Evolutionary conservation across 2,888 invertebrate species (phyloP), one percentile per base, ranked within the genome.

Genomic region (Caenorhabditis zanzibari): DNA sequence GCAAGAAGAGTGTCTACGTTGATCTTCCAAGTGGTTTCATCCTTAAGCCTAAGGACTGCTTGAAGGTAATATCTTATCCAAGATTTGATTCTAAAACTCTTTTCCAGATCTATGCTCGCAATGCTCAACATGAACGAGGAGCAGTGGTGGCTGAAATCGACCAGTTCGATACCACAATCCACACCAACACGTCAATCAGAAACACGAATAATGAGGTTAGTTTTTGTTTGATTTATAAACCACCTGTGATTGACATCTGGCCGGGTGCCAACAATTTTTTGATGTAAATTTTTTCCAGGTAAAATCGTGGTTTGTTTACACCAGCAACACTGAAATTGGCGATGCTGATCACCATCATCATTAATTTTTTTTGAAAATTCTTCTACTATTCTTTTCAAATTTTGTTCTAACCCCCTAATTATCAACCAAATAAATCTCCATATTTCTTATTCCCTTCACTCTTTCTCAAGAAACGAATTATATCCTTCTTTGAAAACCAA

Each of bases 301-400:
- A 28, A 82, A 76, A 76, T 71, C 82, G 58, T 82, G 82, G 82
- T 82, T 82, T 76, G 76, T 76, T 64, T 82, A 82, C 72, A 76
- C 69, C 16, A 72, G 76, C 64, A 82, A 82, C 59, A 82, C 82
- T 26, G 82, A 82, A 68, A 63, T 69, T 56, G 82, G 72, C 32
- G 80, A 80, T 22, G 14, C 54, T 3, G 54, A 54, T 7, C 74
- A 64, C 22, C 80, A 80, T 19, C 73, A 73, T 19, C 54, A 72
- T 26, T 79, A 71, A 73, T 14, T 7, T 19, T 47, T 19, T 47
- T 19, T 5, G 1, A 14, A 26, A n/a, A 41, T n/a, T 41, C 24
- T 49, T 22, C 22, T 41, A 32, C 32, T 59, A 61, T 59, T 24
- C 14, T 28, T 7, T 38, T 54, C 44, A n/a, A 38, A 64, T 35